A percentile compares a stretch with the other conserved stretches of the same genome.
Conservation (phyloP, 2,113 vertebrate genomes). For the Alaudala cheleensis region DNA sequence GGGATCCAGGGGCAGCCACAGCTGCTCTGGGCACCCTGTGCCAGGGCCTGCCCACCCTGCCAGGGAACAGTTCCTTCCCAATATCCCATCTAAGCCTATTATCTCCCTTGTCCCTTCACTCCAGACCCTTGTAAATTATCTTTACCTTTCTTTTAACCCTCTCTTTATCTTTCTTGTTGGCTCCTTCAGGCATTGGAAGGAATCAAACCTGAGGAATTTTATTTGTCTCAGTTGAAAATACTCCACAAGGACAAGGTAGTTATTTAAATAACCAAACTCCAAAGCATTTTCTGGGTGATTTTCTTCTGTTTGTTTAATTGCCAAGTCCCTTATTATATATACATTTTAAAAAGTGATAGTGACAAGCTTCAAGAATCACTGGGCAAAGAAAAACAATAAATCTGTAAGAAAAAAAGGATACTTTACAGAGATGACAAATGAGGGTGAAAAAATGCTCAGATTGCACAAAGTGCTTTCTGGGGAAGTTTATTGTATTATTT, state of each 20-base stretch:
- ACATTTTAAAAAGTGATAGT: background rate
- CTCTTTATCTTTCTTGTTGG: background rate
- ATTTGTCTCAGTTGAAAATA: background rate
- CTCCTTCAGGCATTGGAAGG: background rate
- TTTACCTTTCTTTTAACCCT: too few relatives aligned
- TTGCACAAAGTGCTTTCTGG: slow-evolving; percentile 40
- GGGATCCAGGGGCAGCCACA: background rate
- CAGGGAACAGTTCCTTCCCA: background rate
- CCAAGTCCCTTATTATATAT: background rate
- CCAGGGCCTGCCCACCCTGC: background rate
- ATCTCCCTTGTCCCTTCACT: background rate
- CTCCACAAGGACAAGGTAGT: background rate
- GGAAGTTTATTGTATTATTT: background rate
- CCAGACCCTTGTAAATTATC: background rate
- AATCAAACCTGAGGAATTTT: background rate
- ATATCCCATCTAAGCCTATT: too few relatives aligned
- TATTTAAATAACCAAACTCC: background rate
- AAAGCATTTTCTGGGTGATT: background rate
- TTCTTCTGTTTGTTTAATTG: background rate
- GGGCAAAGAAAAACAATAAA: background rate
- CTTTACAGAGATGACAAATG: background rate
- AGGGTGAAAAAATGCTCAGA: background rate
- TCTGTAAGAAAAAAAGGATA: background rate
- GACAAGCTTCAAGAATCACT: background rate
- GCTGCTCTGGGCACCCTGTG: background rate